Evolutionary conservation across 2,888 invertebrate genomes (phyloP), one percentile per base, ranked within the genome.

Genomic region (Octodonta nipae): DNA sequence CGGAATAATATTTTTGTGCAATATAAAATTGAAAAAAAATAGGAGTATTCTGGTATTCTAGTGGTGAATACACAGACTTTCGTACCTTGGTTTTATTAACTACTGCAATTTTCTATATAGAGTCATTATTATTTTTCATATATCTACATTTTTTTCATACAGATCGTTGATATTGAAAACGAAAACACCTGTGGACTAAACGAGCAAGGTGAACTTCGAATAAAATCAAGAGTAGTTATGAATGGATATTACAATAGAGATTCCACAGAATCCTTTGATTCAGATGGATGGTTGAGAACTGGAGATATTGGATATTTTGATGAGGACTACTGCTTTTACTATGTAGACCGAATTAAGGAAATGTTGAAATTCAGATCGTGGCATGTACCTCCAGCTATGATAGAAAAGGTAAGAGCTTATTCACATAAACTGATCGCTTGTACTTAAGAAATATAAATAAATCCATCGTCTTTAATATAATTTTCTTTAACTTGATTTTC

Each of bases 241-340:
- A 53, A 64, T 57, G 67, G 63, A 3, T 71, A 70, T 46, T 65
- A 65, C 45, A 63, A 62, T 26, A 41, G 53, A 33, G 65, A 63
- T 3, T 66, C 67, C 1, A 56, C 54, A n/a, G 61, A 61, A 10
- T 47, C 58, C 0, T 63, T 64, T 32, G 57, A 64, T 5, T 51
- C 54, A n/a, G 63, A 62, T 14, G 59, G 66, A 2, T 70, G 66
- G 65, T 50, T 68, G 16, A 65, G 60, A 42, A 65, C 68, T 2
- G 71, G 70, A 0, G 71, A 71, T 37, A 50, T 69, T 13, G 59
- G 64, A 13, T 68, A 65, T 38, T 64, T 65, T 37, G 69, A 71
- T 38, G 60, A 64, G 10, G 55, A 64, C n/a, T 56, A 55, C 40
- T 63, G 66, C 40, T 65, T 62, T 35, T 69, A 53, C 48, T 60